These are phyloP conservation scores for Chunga burmeisteri DNA, from an alignment of 2,113 vertebrate genomes.

Conservation along the genomic window DNA sequence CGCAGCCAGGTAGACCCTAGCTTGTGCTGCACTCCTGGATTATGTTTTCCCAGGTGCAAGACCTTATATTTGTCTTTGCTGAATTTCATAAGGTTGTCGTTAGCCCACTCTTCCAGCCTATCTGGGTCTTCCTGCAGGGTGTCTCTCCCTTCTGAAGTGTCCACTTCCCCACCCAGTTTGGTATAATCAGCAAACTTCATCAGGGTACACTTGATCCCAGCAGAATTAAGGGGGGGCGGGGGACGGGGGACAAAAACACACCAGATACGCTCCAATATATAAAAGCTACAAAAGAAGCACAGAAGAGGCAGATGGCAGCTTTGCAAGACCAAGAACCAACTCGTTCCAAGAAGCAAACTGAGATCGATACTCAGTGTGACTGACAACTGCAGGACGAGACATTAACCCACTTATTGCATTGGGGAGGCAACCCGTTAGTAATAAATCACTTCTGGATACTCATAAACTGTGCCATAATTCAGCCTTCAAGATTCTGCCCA, in stretches of 20 bases:
- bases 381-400: neutral
- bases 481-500: neutral
- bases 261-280: neutral
- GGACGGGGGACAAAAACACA: accelerated
- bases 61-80: neutral
- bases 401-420: accelerated
- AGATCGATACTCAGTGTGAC: neutral
- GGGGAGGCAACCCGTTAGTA: neutral
- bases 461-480: neutral
- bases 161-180: neutral
- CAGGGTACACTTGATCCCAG: neutral
- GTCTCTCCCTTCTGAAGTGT: neutral
- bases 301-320: neutral
- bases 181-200: neutral
- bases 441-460: neutral
- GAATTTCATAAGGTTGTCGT: neutral
- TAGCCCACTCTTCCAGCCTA: neutral
- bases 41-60: neutral
- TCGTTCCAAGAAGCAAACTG: neutral
- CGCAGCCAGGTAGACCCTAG: neutral
- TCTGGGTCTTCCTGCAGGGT: neutral
- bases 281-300: neutral
- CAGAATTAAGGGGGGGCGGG: neutral
- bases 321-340: neutral
- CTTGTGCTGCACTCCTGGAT: neutral